phyloP scores from a whole-genome alignment of 2,888 invertebrate species.

The Phymatocera aterrima region DNA sequence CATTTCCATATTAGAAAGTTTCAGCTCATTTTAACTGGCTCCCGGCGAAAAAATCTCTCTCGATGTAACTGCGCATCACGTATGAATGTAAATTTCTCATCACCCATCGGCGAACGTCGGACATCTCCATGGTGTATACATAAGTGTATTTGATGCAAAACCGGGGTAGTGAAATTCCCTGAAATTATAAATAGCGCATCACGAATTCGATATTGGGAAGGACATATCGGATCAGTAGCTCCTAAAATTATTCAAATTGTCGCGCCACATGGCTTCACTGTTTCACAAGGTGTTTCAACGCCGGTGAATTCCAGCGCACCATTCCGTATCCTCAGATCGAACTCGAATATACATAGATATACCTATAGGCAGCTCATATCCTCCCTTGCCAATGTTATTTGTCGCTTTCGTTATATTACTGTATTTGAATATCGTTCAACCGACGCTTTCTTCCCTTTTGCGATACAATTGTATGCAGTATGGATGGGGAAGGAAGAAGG shows the following conservation, averaged over 20 bases:
- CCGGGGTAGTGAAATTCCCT: neutral
- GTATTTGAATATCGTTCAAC: conserved; percentile 29
- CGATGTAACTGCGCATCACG: no score
- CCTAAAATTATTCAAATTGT: conserved; percentile 50
- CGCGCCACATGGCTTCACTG: conserved; percentile 39
- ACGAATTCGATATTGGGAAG: conserved; percentile 51
- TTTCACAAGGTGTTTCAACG: conserved; percentile 38
- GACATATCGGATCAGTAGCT: conserved; percentile 44
- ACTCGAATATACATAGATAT: conserved; percentile 23
- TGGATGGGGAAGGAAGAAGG: no score
- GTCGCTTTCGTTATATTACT: conserved; percentile 24
- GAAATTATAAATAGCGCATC: conserved; percentile 32
- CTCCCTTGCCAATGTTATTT: conserved; percentile 16
- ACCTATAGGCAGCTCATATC: neutral
- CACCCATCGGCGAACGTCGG: neutral
- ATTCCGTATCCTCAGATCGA: conserved; percentile 24
- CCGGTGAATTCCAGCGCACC: conserved; percentile 29
- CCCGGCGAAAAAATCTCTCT: no score
- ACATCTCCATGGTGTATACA: neutral
- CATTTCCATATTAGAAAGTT: no score
- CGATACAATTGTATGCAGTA: neutral
- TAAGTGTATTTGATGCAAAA: neutral
- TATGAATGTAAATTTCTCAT: neutral
- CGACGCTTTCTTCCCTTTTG: conserved; percentile 2
- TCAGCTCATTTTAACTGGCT: no score